Conservation (phyloP, 1,140 invertebrate genomes). For the Zaprionus davidi region DNA sequence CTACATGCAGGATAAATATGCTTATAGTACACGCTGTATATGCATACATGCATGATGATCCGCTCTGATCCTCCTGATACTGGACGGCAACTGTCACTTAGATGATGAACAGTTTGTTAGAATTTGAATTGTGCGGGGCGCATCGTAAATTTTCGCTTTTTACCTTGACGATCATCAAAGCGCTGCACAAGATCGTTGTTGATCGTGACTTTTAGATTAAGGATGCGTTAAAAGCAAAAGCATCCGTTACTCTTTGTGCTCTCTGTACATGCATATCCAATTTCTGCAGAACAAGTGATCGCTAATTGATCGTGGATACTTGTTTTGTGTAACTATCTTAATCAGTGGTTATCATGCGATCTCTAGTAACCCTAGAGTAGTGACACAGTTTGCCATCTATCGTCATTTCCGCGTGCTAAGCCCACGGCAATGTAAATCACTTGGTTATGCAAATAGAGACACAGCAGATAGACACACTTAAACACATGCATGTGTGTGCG, state of each 20-base stretch:
- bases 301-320: background rate
- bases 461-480: background rate
- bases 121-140: constrained; percentile 79
- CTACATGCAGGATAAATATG: constrained; percentile 52
- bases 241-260: background rate
- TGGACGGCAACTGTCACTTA: constrained; percentile 53
- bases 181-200: constrained; percentile 3
- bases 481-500: background rate
- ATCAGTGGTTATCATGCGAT: background rate
- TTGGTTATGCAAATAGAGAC: constrained; percentile 67
- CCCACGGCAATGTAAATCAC: constrained; percentile 65
- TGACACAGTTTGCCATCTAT: constrained; percentile 59
- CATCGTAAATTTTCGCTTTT: constrained; percentile 75
- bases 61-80: constrained; percentile 13
- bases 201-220: constrained; percentile 21
- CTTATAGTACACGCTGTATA: constrained; percentile 27
- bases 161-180: background rate
- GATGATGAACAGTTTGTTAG: constrained; percentile 83
- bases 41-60: constrained; percentile 47
- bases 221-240: constrained; percentile 1
- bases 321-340: background rate
- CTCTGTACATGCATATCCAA: background rate
- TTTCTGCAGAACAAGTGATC: background rate
- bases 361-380: background rate
- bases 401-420: constrained; percentile 39